Conservation (phyloP, 2,113 vertebrate genomes). For the Turdus rufiventris region DNA sequence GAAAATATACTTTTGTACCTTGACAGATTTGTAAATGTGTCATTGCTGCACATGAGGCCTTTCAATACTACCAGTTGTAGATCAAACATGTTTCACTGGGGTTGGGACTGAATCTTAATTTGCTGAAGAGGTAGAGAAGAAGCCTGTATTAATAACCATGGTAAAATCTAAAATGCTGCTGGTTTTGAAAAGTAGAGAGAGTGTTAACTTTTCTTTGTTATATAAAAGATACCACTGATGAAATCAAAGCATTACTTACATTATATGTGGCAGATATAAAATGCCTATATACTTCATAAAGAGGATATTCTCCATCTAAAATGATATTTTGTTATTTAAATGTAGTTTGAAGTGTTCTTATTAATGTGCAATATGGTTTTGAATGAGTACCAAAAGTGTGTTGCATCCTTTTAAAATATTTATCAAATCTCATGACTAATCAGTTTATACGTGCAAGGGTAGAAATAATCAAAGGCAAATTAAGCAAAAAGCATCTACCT, state of each 20-base stretch:
- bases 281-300: neutral
- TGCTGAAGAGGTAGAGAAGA: neutral
- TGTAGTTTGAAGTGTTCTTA: neutral
- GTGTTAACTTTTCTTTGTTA: neutral
- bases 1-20: neutral
- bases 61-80: neutral
- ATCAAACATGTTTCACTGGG: neutral
- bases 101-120: neutral
- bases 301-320: neutral
- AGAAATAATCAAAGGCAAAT: neutral
- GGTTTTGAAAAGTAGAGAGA: neutral
- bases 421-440: neutral
- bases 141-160: neutral
- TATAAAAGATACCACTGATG: neutral
- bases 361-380: neutral
- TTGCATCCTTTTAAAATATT: neutral
- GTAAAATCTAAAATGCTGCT: neutral
- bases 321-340: neutral
- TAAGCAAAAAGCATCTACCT: neutral
- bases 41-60: neutral
- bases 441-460: neutral
- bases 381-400: neutral
- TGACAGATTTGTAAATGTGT: neutral
- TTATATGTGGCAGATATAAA: neutral
- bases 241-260: neutral